These are phyloP conservation scores for Pao palembangensis DNA, from an alignment of 2,113 vertebrate species.

Conservation along the genomic window DNA sequence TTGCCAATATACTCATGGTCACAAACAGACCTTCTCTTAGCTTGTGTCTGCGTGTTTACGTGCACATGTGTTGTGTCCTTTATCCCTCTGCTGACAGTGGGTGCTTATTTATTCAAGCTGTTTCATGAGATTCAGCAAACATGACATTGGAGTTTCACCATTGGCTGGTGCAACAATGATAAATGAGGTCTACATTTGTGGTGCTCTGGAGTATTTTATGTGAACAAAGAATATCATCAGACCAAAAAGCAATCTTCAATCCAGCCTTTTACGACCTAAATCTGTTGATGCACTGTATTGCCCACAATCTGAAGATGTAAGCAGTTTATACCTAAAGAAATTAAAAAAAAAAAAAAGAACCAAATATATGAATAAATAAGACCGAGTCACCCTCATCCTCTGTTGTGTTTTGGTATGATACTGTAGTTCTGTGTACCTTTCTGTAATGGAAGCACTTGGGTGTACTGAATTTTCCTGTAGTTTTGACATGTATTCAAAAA, in stretches of 20 bases:
- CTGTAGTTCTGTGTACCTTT: slow-evolving; percentile 8
- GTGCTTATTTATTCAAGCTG: slow-evolving; percentile 46
- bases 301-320: no score
- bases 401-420: background rate
- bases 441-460: slow-evolving; percentile 33
- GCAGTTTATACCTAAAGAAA: no score
- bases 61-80: background rate
- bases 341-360: no score
- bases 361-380: no score
- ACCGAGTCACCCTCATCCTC: no score
- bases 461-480: slow-evolving; percentile 34
- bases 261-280: no score
- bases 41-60: background rate
- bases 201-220: background rate
- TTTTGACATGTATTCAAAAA: background rate
- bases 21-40: background rate
- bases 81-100: slow-evolving; percentile 53
- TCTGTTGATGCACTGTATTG: no score
- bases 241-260: background rate
- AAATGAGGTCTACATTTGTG: background rate
- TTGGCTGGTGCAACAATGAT: background rate
- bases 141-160: slow-evolving; percentile 2
- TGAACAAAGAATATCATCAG: slow-evolving; percentile 9
- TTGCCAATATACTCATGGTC: slow-evolving; percentile 12
- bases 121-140: slow-evolving; percentile 14